These are phyloP conservation scores for Mimas tiliae DNA, from an alignment of 2,888 invertebrate genomes.

Conservation along the genomic window DNA sequence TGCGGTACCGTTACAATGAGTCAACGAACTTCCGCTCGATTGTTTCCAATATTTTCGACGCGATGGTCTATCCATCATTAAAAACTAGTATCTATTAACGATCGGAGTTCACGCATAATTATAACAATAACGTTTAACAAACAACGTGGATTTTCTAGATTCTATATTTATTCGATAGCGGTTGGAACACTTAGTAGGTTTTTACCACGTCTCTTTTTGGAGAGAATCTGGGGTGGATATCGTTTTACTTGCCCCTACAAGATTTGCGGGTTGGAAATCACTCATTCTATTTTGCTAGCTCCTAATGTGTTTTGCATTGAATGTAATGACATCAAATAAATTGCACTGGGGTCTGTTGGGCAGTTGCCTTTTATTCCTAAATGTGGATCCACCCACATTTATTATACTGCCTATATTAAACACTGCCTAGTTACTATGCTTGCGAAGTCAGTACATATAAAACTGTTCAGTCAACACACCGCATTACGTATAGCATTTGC, in stretches of 20 bases:
- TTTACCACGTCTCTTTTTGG: too few species aligned
- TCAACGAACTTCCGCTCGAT: slow-evolving; percentile 44
- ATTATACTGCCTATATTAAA: neutral
- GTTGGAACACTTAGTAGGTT: neutral
- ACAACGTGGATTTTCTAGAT: neutral
- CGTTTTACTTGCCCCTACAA: too few species aligned
- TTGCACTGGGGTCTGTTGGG: too few species aligned
- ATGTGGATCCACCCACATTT: too few species aligned
- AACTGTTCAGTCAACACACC: neutral
- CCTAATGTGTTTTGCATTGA: too few species aligned
- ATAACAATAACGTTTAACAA: neutral
- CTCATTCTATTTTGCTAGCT: too few species aligned
- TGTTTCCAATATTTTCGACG: slow-evolving; percentile 12
- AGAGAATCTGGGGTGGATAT: too few species aligned
- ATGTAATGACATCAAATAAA: too few species aligned
- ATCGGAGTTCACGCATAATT: neutral
- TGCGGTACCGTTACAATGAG: slow-evolving; percentile 31
- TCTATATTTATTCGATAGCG: neutral
- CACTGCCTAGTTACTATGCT: neutral
- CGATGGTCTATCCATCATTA: slow-evolving; percentile 11
- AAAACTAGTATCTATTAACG: slow-evolving; percentile 14
- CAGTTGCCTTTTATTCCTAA: too few species aligned
- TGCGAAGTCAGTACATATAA: neutral
- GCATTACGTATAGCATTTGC: slow-evolving; percentile 34
- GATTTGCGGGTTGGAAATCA: too few species aligned